Evolutionary conservation across 2,113 vertebrate genomes (phyloP).

Genomic region (Pomatorhinus ruficollis): DNA sequence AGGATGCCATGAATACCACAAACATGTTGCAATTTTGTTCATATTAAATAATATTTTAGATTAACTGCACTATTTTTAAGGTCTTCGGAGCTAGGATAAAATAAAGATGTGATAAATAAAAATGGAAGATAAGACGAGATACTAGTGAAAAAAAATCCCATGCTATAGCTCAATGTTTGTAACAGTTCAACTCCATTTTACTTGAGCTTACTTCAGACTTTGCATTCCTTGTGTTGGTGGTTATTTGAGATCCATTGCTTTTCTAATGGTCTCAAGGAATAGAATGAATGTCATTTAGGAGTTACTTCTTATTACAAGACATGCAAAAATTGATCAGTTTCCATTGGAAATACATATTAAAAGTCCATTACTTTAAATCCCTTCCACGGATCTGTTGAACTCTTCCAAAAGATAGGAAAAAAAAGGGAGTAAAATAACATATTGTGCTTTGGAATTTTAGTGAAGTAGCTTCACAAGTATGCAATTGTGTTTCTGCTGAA

Average conservation of each 20-base stretch:
- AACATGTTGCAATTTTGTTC: not conserved
- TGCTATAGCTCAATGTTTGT: not conserved
- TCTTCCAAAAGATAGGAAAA: not conserved
- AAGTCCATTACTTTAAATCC: not conserved
- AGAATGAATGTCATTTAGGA: not conserved
- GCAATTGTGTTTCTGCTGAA: not conserved
- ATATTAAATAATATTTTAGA: not conserved
- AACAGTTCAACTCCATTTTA: not conserved
- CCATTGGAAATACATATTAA: not conserved
- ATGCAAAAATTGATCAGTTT: not conserved
- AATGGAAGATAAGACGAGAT: not conserved
- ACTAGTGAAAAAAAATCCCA: not conserved
- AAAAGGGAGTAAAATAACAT: not conserved
- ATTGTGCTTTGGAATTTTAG: not conserved
- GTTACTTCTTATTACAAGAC: not conserved
- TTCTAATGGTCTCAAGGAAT: not conserved
- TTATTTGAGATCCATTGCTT: not conserved
- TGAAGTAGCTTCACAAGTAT: not conserved
- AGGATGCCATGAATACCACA: not conserved
- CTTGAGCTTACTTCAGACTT: not conserved
- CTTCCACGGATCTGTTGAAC: not conserved
- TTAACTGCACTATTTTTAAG: not conserved
- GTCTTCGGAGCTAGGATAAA: accelerated
- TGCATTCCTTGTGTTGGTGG: not conserved
- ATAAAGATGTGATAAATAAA: not conserved